A percentile compares a stretch with the other conserved stretches of the same genome.
phyloP scores from a whole-genome alignment of 2,113 vertebrate species.

The Poeciliopsis occidentalis region DNA sequence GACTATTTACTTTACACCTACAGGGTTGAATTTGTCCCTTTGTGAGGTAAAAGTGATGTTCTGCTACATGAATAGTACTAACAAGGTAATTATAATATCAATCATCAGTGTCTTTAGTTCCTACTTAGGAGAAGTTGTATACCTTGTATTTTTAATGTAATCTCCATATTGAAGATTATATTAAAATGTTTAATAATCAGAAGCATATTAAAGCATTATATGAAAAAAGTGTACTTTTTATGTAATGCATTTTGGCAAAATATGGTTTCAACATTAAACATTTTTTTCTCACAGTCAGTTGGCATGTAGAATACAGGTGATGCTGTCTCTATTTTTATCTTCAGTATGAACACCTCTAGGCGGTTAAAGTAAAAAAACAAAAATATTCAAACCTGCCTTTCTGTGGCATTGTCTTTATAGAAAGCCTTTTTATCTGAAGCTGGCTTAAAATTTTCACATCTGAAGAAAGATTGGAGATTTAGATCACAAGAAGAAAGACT shows the following conservation, averaged over 20 bases:
- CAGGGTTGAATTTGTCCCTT: conserved; percentile 16
- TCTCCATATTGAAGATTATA: background rate
- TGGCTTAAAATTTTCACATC: conserved; percentile 32
- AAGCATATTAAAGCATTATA: too few relatives aligned
- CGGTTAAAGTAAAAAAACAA: conserved; percentile 20
- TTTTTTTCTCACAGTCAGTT: too few relatives aligned
- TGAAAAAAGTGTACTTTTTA: too few relatives aligned
- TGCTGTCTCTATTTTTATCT: background rate
- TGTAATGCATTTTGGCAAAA: too few relatives aligned
- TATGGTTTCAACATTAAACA: too few relatives aligned
- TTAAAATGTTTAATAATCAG: too few relatives aligned
- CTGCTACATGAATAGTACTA: conserved; percentile 27
- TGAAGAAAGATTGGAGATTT: conserved; percentile 41
- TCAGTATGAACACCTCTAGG: conserved; percentile 34
- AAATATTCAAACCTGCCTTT: conserved; percentile 6
- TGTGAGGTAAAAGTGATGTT: conserved; percentile 30
- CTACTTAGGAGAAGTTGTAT: background rate
- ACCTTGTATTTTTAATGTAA: background rate
- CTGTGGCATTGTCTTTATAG: conserved; percentile 51
- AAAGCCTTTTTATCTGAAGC: conserved; percentile 30
- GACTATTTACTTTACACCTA: background rate
- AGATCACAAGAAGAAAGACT: conserved; percentile 40
- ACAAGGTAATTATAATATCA: conserved; percentile 26
- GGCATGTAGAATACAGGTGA: too few relatives aligned
- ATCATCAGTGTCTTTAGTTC: conserved; percentile 9